Evolutionary conservation across 2,888 invertebrate species (phyloP), one percentile per base, ranked within the genome.

Genomic region (Myopa testacea): DNA sequence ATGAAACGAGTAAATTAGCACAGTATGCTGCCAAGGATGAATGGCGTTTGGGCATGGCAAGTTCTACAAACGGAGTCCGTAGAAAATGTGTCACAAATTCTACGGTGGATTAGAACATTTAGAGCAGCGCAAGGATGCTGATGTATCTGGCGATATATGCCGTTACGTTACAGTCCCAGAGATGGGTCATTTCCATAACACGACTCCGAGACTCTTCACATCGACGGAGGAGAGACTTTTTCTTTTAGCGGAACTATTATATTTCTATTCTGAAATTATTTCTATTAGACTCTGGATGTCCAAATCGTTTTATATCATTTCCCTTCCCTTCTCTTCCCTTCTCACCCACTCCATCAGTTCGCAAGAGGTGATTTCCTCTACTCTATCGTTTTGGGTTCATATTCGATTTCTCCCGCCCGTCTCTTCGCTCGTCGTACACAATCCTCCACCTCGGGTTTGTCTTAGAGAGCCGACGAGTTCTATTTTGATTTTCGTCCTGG

Each of bases 31-130:
- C 70, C 73, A 75, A 75, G 69, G 75, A 26, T 69, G 63, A 74
- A 74, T 65, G 19, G 40, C 52, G 45, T 26, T 19, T 12, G 60
- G 40, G 19, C 62, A 73, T 10, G 63, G n/a, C 50, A 52, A 34
- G 37, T 60, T 71, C 63, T 63, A 74, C 16, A 19, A 40, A n/a
- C 19, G 52, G 37, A 73, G 58, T 12, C 38, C 16, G n/a, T 50
- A 14, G 40, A 69, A 75, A 75, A 75, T 75, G 75, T 75, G 68
- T 75, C 69, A 69, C 75, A 69, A 68, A 60, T 69, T 75, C 75
- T 52, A 40, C 60, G 37, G 16, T 58, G 58, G 75, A 58, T 69
- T 75, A 75, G 75, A 75, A 68, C 69, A 75, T 75, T 75, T 75
- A 19, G 75, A 75, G 75, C 75, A 75, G 34, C 60, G 37, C 14